Base-by-base conservation (phyloP, 1,140 invertebrate genomes). In the Atta colombica region DNA sequence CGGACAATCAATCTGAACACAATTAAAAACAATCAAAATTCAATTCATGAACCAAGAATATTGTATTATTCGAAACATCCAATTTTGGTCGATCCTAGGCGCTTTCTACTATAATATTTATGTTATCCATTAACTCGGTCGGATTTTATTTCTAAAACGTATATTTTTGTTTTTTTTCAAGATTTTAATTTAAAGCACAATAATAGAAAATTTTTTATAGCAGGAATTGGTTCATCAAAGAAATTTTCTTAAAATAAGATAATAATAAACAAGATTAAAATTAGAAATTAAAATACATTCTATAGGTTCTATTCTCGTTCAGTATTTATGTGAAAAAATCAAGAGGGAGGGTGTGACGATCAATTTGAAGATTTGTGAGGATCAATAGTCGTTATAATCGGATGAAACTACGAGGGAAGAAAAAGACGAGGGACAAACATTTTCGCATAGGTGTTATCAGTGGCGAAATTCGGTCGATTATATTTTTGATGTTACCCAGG, bases 381-480 rank as follows among this genome's bases (percentile, higher is more conserved):
- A 45, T 45, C 10, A 31, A 16, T 49, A n/a, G 58, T 60, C 18
- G 7, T 65, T 4, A 16, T 25, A 28, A 28, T 60, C 1, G 55
- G 21, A 35, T 25, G 39, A 35, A 81, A 69, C 2, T 51, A 21
- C n/a, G 3, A 31, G 18, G 21, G 18, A 18, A 49, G 51, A 80
- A 60, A 8, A 4, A 60, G n/a, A 28, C 7, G 35, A 14, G 8
- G n/a, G 16, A 51, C 31, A 61, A 65, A 86, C 51, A 39, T 49
- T 16, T 87, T 80, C 63, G 18, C 68, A 5, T 18, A 28, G 72
- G 31, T 25, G 78, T 87, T 89, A 85, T 90, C 88, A 53, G 60
- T 55, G 58, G 25, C 78, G 68, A 81, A 86, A 87, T 85, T 86
- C 60, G 25, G 75, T 81, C 45, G 65, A 90, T 88, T 75, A 77